Percentiles rank a stretch among this genome's conserved stretches.
These are phyloP conservation scores for Hycleus cichorii DNA, from an alignment of 1,140 invertebrate species.

Conservation along the genomic window DNA sequence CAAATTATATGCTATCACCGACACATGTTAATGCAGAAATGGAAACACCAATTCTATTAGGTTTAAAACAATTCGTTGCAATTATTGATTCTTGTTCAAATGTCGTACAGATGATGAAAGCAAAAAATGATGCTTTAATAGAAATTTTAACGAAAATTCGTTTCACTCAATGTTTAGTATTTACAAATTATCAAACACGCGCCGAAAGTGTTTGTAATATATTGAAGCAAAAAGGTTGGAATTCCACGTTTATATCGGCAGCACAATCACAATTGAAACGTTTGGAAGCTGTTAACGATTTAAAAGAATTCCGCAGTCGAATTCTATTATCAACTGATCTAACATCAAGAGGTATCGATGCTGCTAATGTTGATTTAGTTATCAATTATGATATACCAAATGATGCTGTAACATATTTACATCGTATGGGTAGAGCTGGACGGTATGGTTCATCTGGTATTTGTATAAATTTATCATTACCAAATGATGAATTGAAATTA, in stretches of 20 bases:
- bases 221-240: constrained; percentile 62
- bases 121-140: constrained; percentile 63
- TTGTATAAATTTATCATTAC: constrained; percentile 58
- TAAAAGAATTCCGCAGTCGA: constrained; percentile 71
- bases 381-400: constrained; percentile 85
- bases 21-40: constrained; percentile 58
- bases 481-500: constrained; percentile 49
- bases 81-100: constrained; percentile 53
- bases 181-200: constrained; percentile 78
- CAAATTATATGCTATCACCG: constrained; percentile 75
- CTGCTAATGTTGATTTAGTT: constrained; percentile 84
- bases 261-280: constrained; percentile 72
- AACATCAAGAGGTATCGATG: constrained; percentile 82
- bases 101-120: constrained; percentile 54
- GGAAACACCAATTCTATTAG: constrained; percentile 57
- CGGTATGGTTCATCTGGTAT: constrained; percentile 75
- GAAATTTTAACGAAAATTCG: constrained; percentile 61
- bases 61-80: constrained; percentile 67
- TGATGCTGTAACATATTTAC: constrained; percentile 84
- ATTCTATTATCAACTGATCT: constrained; percentile 90
- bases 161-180: constrained; percentile 87
- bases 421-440: constrained; percentile 91
- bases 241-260: constrained; percentile 63
- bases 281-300: constrained; percentile 62
- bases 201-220: constrained; percentile 65